Evolutionary conservation across 2,888 invertebrate genomes (phyloP).

Genomic region (Amiota minor): DNA sequence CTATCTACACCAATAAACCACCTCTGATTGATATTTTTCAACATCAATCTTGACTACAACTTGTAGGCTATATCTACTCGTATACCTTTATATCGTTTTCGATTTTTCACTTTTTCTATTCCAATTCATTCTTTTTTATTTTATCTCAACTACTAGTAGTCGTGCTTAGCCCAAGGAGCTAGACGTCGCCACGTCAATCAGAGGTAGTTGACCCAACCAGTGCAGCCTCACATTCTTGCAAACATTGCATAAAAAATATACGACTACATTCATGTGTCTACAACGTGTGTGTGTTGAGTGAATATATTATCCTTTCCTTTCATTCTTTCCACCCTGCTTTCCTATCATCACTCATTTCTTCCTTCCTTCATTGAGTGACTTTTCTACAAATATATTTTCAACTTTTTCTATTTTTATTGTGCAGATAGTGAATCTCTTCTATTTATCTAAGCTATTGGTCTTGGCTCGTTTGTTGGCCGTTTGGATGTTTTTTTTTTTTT

Average conservation of each 20-base stretch:
- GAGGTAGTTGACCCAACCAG: too few relatives aligned
- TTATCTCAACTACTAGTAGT: background rate
- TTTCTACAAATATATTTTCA: background rate
- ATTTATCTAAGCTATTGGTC: constrained; percentile 18
- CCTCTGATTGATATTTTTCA: background rate
- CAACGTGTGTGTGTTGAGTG: too few relatives aligned
- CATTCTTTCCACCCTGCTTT: too few relatives aligned
- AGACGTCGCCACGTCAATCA: background rate
- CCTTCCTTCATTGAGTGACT: background rate
- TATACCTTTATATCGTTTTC: background rate
- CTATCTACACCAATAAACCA: too few relatives aligned
- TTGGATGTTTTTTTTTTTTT: background rate
- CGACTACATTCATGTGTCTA: too few relatives aligned
- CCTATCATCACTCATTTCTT: too few relatives aligned
- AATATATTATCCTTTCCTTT: too few relatives aligned
- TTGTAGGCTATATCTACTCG: background rate
- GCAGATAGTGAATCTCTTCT: background rate
- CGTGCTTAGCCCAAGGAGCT: background rate
- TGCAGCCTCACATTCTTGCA: too few relatives aligned
- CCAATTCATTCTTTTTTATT: too few relatives aligned
- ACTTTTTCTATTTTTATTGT: background rate
- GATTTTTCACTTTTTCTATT: constrained; percentile 6
- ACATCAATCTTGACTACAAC: constrained; percentile 22
- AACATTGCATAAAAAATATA: too few relatives aligned
- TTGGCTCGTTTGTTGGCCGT: background rate